Base-by-base conservation (phyloP, 2,888 invertebrate genomes). In the Leucophenga maculata region DNA sequence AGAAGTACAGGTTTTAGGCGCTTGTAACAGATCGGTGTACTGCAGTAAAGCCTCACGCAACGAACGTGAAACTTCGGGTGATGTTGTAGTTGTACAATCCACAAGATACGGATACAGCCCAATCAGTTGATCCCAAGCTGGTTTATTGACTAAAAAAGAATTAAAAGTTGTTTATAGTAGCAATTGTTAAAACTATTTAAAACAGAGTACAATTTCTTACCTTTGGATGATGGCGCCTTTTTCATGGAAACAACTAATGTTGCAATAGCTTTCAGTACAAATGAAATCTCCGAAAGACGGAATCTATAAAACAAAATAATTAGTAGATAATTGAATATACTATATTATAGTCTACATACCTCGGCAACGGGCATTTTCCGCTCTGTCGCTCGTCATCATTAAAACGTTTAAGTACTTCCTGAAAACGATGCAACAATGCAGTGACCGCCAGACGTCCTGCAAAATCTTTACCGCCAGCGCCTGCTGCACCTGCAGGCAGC, bases 91-190 rank as follows among this genome's bases (percentile, higher is more conserved):
- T 76, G 93, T 94, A 84, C 95, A 95, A 83, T 95, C 93, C 60
- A 97, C 97, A 79, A 98, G 90, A 85, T 93, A 92, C 0, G 97
- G 97, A 90, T 98, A 98, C 44, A 98, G 89, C 22, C 90, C 94
- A 83, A 98, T 97, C 69, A 98, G 89, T 86, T 97, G 97, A 86
- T 95, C 94, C 98, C 98, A 98, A 0, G 97, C 97, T 20, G 93
- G 92, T 77, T 92, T 92, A 88, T 97, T 97, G 71, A 97, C 97
- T 94, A 46, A n/a, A n/a, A n/a, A n/a, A n/a, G 13, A 46, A 62
- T 44, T 14, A 22, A 86, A 89, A 72, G 6, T 48, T 13, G 16
- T 57, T 57, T 57, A 31, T 57, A 57, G 16, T 8, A 4, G 4
- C 3, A 4, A 20, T 46, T 18, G 39, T n/a, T n/a, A n/a, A n/a